phyloP scores from a whole-genome alignment of 2,113 vertebrate species.

The Aegotheles bennettii region DNA sequence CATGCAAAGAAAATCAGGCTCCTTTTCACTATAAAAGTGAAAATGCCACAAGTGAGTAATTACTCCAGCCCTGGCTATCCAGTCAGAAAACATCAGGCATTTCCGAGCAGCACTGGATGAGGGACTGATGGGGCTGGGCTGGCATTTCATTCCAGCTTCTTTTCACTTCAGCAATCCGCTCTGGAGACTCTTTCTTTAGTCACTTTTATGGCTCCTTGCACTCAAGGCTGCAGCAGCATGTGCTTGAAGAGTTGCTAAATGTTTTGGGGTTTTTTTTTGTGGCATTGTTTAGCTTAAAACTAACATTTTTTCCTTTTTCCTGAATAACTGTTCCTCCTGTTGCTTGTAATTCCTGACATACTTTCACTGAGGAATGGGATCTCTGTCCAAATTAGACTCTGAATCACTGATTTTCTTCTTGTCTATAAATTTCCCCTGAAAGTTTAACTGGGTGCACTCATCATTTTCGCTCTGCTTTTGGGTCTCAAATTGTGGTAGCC shows the following conservation, averaged over 20 bases:
- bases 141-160: slow-evolving; percentile 44
- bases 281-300: not conserved
- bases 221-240: not conserved
- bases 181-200: not conserved
- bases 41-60: not conserved
- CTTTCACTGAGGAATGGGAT: not conserved
- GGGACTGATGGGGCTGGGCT: not conserved
- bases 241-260: not conserved
- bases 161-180: slow-evolving; percentile 44
- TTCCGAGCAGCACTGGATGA: not conserved
- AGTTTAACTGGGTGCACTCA: not conserved
- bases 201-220: not conserved
- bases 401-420: not conserved
- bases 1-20: not conserved
- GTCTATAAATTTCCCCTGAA: not conserved
- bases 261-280: not conserved
- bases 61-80: not conserved
- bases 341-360: not conserved
- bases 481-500: not conserved
- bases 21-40: not conserved
- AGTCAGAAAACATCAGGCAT: slow-evolving; percentile 58
- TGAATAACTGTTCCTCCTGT: not conserved
- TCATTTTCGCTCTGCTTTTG: not conserved
- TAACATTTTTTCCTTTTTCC: not conserved
- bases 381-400: not conserved